Evolutionary conservation across 1,140 invertebrate genomes (phyloP), one percentile per base, ranked within the genome.

Genomic region (Drosophila kikkawai): DNA sequence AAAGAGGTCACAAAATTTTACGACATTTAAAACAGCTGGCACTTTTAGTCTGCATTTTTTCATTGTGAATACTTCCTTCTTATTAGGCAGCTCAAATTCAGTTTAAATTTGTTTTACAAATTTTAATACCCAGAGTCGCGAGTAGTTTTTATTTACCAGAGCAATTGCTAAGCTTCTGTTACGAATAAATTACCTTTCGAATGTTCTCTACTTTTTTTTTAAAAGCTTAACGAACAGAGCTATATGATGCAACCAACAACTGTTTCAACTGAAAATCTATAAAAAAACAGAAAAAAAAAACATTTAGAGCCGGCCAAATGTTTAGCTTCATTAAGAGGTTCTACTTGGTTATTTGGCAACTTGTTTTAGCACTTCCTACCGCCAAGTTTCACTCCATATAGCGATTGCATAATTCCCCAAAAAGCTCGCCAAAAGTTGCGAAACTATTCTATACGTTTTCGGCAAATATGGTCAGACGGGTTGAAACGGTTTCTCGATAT

Each of bases 361-460:
- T 58, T 79, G 45, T 60, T 73, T 70, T 65, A 45, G 53, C 59
- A 79, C 66, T 79, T 79, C 75, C 76, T 55, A 79, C 13, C 34
- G 32, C 66, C 67, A 22, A 34, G 48, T 32, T 68, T 55, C 63
- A 55, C 67, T 68, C 63, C 66, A 68, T 45, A 67, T 39, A 22
- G 12, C 19, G 39, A 68, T 70, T 70, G 67, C 67, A 70, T 68
- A 70, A 55, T n/a, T 34, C 9, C 39, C 47, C 34, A 37, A 55
- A 67, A 70, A 68, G 63, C 65, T 64, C 17, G 65, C 67, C 60
- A 55, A 70, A 53, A 55, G 7, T 73, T 70, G 53, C 67, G 34
- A 42, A 59, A 55, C 63, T 22, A 70, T 70, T 70, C 67, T 70
- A 26, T 56, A n/a, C 13, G 53, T 39, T 29, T 22, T 4, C 13